Evolutionary conservation across 2,113 vertebrate genomes (phyloP).

Genomic region (Microcebus murinus): DNA sequence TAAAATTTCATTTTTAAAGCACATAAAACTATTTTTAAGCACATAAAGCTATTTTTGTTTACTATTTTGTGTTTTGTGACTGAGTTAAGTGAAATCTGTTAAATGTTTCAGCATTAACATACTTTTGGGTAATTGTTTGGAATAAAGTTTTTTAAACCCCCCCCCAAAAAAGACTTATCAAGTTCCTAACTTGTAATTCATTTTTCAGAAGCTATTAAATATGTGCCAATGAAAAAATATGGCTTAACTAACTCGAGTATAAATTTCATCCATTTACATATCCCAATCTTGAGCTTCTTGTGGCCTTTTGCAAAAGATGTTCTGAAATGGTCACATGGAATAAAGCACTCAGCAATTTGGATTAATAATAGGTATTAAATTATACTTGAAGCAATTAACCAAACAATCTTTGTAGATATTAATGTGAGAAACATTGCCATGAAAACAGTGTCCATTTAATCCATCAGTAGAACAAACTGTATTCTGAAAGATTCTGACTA

Average conservation of each 20-base stretch:
- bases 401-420: neutral
- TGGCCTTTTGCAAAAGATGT: slow-evolving; percentile 37
- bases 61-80: slow-evolving; percentile 73
- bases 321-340: slow-evolving; percentile 36
- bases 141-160: slow-evolving; percentile 78
- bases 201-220: slow-evolving; percentile 53
- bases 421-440: slow-evolving; percentile 3
- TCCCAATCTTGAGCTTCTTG: neutral
- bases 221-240: slow-evolving; percentile 32
- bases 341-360: slow-evolving; percentile 46
- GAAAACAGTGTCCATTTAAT: neutral
- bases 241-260: neutral
- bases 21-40: neutral
- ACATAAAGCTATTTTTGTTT: slow-evolving; percentile 67
- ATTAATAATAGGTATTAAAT: slow-evolving; percentile 45
- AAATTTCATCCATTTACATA: neutral
- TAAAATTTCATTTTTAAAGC: slow-evolving; percentile 31
- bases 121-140: slow-evolving; percentile 73
- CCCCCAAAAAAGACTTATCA: neutral
- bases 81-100: slow-evolving; percentile 79
- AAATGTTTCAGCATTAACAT: slow-evolving; percentile 74
- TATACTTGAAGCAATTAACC: slow-evolving; percentile 41
- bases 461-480: neutral
- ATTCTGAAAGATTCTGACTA: slow-evolving; percentile 1
- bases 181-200: neutral